A percentile compares a stretch with the other conserved stretches of the same genome.
phyloP scores from a whole-genome alignment of 2,888 invertebrate species.

The Pachymerium ferrugineum region DNA sequence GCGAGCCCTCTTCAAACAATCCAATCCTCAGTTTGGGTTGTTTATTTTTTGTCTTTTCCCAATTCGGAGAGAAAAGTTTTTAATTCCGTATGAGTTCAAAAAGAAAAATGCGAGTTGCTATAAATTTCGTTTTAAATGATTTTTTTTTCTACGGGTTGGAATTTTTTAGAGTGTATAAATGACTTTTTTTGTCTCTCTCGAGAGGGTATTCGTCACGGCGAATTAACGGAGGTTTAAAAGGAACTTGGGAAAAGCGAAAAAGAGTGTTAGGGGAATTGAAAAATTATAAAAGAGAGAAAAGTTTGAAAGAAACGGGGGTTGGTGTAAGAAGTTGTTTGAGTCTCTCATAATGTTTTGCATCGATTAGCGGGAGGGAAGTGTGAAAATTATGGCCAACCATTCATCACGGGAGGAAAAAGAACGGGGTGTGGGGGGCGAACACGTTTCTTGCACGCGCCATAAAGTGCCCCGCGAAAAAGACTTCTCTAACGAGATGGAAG shows the following conservation, averaged over 20 bases:
- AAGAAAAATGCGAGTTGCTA: neutral
- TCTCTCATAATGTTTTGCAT: neutral
- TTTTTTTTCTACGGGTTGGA: neutral
- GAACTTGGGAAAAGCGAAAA: neutral
- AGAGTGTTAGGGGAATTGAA: conserved; percentile 1
- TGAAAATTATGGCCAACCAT: neutral
- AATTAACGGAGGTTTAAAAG: conserved; percentile 9
- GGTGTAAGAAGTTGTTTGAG: no score
- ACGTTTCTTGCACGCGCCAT: conserved; percentile 17
- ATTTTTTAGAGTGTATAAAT: no score
- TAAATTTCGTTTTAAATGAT: neutral
- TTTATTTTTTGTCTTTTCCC: neutral
- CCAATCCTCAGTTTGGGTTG: neutral
- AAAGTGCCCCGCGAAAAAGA: conserved; percentile 20
- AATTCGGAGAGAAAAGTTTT: no score
- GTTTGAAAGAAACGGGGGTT: no score
- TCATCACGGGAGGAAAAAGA: neutral
- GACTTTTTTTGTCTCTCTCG: neutral
- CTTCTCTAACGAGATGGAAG: conserved; percentile 7
- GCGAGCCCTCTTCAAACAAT: neutral
- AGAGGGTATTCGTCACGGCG: conserved; percentile 15
- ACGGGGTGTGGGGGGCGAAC: neutral
- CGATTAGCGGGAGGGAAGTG: conserved; percentile 10
- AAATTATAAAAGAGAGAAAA: conserved; percentile 1
- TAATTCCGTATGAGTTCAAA: no score